phyloP scores from a whole-genome alignment of 2,888 invertebrate genomes.

The Sclerodermus sp. region DNA sequence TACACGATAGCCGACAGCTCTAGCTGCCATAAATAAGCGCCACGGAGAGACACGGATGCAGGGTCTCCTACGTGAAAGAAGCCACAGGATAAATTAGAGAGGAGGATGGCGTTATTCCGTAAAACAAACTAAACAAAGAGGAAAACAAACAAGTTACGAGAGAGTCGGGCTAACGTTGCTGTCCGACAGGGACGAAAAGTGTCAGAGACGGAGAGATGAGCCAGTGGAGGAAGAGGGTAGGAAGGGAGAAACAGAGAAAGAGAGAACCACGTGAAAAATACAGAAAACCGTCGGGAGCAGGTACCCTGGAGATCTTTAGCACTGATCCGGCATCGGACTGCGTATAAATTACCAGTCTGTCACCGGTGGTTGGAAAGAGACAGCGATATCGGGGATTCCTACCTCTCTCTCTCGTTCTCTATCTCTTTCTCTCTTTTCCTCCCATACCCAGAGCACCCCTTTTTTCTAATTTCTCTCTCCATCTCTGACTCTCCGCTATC shows the following conservation, averaged over 20 bases:
- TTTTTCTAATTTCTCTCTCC: no score
- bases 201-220: no score
- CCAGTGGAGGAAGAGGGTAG: no score
- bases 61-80: not conserved
- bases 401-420: not conserved
- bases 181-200: no score
- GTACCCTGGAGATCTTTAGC: slow-evolving; percentile 33
- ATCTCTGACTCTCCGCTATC: no score
- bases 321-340: slow-evolving; percentile 29
- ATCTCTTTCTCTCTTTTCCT: slow-evolving; percentile 5
- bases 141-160: not conserved
- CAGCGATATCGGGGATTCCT: slow-evolving; percentile 27
- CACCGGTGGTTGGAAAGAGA: slow-evolving; percentile 29
- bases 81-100: not conserved
- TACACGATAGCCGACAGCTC: slow-evolving; percentile 22
- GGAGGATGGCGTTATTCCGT: not conserved
- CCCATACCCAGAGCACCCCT: no score
- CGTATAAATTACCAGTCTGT: slow-evolving; percentile 38
- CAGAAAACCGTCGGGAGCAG: slow-evolving; percentile 38
- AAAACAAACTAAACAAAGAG: slow-evolving; percentile 8
- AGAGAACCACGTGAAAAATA: slow-evolving; percentile 29
- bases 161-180: no score
- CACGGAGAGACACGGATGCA: not conserved
- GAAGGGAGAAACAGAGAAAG: not conserved
- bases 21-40: slow-evolving; percentile 20